A percentile compares a stretch with the other conserved stretches of the same genome.
phyloP scores from a whole-genome alignment of 1,140 invertebrate genomes.

The Oreohelix idahoensis region DNA sequence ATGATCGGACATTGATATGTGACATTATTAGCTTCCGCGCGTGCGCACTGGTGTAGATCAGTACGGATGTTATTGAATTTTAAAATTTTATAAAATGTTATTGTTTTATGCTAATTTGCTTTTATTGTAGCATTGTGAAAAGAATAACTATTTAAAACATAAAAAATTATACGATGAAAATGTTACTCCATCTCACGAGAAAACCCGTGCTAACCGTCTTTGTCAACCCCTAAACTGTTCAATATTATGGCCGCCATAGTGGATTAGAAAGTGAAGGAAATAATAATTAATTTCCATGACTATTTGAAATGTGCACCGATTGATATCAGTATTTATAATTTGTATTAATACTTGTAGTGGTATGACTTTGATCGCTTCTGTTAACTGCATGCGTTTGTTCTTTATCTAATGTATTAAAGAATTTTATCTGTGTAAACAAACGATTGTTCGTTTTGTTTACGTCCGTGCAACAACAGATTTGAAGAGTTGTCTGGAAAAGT shows the following conservation, averaged over 20 bases:
- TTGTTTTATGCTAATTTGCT: neutral
- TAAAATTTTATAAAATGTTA: neutral
- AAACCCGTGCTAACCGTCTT: slow-evolving; percentile 39
- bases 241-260: slow-evolving; percentile 46
- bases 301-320: neutral
- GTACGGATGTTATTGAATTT: neutral
- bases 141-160: neutral
- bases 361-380: neutral
- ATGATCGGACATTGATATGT: slow-evolving; percentile 14
- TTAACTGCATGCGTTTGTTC: neutral
- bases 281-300: slow-evolving; percentile 9
- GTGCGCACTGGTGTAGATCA: slow-evolving; percentile 40
- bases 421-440: slow-evolving; percentile 24
- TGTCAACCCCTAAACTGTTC: slow-evolving; percentile 39
- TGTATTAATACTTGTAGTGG: neutral
- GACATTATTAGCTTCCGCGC: slow-evolving; percentile 45
- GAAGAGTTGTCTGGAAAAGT: neutral
- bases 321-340: neutral
- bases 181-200: slow-evolving; percentile 24
- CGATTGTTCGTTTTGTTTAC: slow-evolving; percentile 18
- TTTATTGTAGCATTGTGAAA: neutral
- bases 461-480: neutral
- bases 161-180: neutral
- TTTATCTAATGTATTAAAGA: neutral
- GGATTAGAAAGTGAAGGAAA: slow-evolving; percentile 14